Evolutionary conservation across 2,797 vertebrate species (phyloP), one percentile per base, ranked within the genome.

Genomic region (Neostethus bicornis): DNA sequence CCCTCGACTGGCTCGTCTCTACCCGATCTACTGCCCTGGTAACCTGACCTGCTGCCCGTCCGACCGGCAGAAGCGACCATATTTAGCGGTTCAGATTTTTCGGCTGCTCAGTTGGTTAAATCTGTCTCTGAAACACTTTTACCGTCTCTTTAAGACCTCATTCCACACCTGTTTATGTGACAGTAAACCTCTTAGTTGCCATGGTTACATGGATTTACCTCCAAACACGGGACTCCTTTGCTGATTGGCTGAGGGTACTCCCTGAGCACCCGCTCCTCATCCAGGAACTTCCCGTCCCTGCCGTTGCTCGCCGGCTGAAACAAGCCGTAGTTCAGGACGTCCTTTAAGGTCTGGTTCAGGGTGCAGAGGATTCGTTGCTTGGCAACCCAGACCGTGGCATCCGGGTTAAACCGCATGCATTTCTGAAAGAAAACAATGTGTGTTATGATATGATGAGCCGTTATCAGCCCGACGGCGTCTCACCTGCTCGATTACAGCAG

Each of bases 251-350:
- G 96, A 0, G 96, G 96, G 61, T 96, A 97, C 72, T 98, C 96
- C 26, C 93, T 87, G 1, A 98, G 87, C 20, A 95, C 79, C 12
- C 93, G 88, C 20, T 98, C 96, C 58, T 99, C 96, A 0, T 98
- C 96, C 90, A 99, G 80, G 79, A 98, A 99, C 79, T 94, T 95
- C 4, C 96, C 95, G 0, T 95, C 93, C 4, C 93, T 88, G 5
- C 94, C 95, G 0, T 93, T 88, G 87, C 87, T 93, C 3, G 95
- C 91, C 0, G 95, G 93, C 77, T 99, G 96, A 88, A 97, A 98
- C 3, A 99, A 91, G 2, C 96, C 96, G 0, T 98, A 98, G 87
- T 99, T 99, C 38, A 99, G 93, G 26, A 95, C 94, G 10, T 98
- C 96, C 74, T 96, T 96, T 81, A 98, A 87, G 63, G 94, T 95